Conservation (phyloP, 2,797 vertebrate species). For the Halcyon leucocephala region DNA sequence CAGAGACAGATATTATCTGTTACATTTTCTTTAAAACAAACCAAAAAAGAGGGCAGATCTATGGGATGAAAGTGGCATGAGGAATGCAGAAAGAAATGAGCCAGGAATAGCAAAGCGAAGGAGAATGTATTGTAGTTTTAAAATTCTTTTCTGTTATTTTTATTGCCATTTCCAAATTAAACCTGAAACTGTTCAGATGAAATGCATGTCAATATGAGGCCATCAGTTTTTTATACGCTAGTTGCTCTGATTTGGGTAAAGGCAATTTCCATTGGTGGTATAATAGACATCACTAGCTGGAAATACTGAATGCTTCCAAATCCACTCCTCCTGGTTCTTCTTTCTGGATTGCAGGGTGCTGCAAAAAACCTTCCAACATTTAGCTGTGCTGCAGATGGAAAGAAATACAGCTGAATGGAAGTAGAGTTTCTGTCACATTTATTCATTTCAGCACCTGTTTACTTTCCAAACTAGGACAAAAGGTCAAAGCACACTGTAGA, state of each 20-base stretch:
- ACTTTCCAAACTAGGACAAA: slow-evolving; percentile 11
- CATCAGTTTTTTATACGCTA: background rate
- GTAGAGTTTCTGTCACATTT: slow-evolving; percentile 3
- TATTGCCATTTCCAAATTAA: background rate
- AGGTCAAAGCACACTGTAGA: background rate
- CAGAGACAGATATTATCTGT: background rate
- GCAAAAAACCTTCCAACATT: background rate
- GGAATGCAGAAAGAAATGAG: background rate
- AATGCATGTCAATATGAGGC: background rate
- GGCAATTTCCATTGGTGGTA: background rate
- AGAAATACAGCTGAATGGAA: background rate
- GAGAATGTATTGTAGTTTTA: background rate
- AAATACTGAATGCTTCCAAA: background rate
- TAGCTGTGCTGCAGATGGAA: background rate
- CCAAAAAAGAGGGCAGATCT: no score
- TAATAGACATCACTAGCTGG: background rate
- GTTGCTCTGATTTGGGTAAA: background rate
- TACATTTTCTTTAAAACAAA: background rate
- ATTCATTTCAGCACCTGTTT: slow-evolving; percentile 22
- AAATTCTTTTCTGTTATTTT: background rate
- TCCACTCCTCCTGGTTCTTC: background rate
- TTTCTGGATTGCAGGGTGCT: background rate
- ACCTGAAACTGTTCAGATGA: background rate
- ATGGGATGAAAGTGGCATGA: background rate
- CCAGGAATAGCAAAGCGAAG: background rate